Conservation (phyloP, 2,888 invertebrate genomes). For the Acleris sparsana region DNA sequence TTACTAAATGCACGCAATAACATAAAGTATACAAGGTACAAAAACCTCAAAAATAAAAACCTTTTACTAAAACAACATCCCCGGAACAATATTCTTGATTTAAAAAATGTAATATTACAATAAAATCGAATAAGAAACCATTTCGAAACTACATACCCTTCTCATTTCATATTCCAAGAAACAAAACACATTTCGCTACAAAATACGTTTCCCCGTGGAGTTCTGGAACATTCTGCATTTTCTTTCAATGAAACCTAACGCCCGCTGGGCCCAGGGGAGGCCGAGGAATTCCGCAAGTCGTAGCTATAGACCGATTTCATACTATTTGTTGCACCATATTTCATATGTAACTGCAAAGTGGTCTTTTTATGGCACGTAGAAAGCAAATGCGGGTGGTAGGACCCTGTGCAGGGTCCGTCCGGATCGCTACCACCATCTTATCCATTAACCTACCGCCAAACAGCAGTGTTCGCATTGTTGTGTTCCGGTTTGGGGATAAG, state of each 20-base stretch:
- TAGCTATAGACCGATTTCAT: conserved; percentile 5
- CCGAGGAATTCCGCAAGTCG: conserved; percentile 41
- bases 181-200: conserved; percentile 45
- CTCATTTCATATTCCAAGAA: conserved; percentile 34
- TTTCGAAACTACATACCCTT: conserved; percentile 13
- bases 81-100: neutral
- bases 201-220: conserved; percentile 47
- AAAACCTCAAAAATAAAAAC: neutral
- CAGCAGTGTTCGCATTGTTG: no score
- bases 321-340: conserved; percentile 6
- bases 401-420: no score
- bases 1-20: no score
- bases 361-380: no score
- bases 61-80: no score
- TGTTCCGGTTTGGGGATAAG: no score
- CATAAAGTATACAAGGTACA: neutral
- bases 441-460: no score
- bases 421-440: no score
- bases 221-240: conserved; percentile 47
- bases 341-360: neutral
- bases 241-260: conserved; percentile 45
- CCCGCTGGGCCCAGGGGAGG: conserved; percentile 39
- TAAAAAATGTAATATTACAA: neutral
- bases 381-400: no score
- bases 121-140: neutral